phyloP scores from a whole-genome alignment of 2,888 invertebrate genomes.

The Caenorhabditis doughertyi region DNA sequence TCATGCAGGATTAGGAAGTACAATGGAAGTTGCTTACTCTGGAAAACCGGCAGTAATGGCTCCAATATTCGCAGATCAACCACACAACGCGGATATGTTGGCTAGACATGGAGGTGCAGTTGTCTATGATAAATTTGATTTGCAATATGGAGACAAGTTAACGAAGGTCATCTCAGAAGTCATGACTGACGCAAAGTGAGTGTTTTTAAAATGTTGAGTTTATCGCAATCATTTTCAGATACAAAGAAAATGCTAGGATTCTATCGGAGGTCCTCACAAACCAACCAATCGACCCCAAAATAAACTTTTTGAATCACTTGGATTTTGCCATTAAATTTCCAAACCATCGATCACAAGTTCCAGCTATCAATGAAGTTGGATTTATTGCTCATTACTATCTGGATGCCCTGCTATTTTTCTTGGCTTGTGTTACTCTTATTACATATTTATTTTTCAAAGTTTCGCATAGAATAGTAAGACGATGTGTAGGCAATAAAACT shows the following conservation, averaged over 20 bases:
- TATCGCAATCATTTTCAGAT: constrained; percentile 35
- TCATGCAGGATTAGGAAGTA: constrained; percentile 44
- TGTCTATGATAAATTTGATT: constrained; percentile 32
- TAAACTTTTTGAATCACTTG: constrained; percentile 30
- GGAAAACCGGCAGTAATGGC: constrained; percentile 45
- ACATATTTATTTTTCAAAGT: neutral
- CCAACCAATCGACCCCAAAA: constrained; percentile 53
- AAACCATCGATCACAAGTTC: constrained; percentile 7
- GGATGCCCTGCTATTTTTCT: constrained; percentile 20
- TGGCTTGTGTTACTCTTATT: neutral
- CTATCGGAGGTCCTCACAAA: constrained; percentile 30
- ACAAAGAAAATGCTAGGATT: constrained; percentile 24
- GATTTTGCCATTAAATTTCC: constrained; percentile 39
- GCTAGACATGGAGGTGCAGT: constrained; percentile 58
- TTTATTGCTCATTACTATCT: constrained; percentile 45
- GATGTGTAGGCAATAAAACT: neutral
- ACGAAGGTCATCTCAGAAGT: constrained; percentile 3
- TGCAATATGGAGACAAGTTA: constrained; percentile 24
- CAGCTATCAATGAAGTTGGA: constrained; percentile 9
- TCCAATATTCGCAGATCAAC: constrained; percentile 51
- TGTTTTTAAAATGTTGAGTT: no score
- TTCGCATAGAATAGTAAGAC: neutral
- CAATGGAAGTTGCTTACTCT: constrained; percentile 42
- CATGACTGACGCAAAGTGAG: constrained; percentile 27
- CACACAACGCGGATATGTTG: constrained; percentile 44